These are phyloP conservation scores for Cyprinodon diabolis DNA, from an alignment of 2,797 vertebrate species.

Conservation along the genomic window DNA sequence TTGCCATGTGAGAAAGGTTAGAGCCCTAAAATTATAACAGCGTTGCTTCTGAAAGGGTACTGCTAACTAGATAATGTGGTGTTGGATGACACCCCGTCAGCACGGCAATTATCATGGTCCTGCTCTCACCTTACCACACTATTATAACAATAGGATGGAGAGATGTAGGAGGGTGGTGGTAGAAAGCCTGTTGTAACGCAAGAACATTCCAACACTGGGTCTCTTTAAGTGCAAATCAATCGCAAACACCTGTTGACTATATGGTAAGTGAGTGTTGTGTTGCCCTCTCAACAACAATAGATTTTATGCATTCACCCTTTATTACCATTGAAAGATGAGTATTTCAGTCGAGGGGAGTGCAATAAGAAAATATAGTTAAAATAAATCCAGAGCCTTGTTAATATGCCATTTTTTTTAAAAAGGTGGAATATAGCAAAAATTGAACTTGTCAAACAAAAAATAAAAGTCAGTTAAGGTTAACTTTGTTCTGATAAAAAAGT, in stretches of 20 bases:
- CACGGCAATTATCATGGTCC: constrained; percentile 64
- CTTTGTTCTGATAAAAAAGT: background rate
- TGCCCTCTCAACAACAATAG: background rate
- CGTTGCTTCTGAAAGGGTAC: constrained; percentile 51
- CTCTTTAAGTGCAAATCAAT: background rate
- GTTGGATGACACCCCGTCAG: constrained; percentile 74
- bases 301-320: background rate
- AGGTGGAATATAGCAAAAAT: background rate
- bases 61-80: constrained; percentile 59
- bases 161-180: constrained; percentile 12
- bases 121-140: constrained; percentile 72
- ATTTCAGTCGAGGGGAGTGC: background rate
- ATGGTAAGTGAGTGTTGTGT: background rate
- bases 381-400: background rate
- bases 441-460: background rate
- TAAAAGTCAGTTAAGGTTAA: background rate
- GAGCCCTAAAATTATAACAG: constrained; percentile 65
- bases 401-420: background rate
- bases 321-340: constrained; percentile 2
- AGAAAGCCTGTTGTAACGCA: constrained; percentile 8
- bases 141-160: constrained; percentile 39
- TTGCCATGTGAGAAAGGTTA: constrained; percentile 68
- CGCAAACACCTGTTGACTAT: constrained; percentile 14
- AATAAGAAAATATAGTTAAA: background rate
- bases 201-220: constrained; percentile 6